Evolutionary conservation across 2,113 vertebrate genomes (phyloP), one percentile per base, ranked within the genome.

Genomic region (Varanus komodoensis): DNA sequence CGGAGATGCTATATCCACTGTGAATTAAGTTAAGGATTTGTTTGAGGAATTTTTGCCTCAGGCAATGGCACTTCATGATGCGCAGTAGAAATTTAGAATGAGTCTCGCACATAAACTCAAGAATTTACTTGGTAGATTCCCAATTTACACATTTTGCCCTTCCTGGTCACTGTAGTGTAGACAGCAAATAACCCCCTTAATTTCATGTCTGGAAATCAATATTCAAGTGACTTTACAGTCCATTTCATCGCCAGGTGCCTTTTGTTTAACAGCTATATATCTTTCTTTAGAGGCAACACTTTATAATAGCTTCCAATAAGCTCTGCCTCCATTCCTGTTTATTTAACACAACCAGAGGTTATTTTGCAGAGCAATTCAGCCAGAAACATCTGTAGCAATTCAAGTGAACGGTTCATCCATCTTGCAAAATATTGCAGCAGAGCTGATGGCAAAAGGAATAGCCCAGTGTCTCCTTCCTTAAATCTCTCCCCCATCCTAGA

Each of bases 151-250:
- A 78, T 84, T 89, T 78, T 78, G 48, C 74, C 89, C 75, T 78
- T 85, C 57, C 85, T 89, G 73, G 44, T 27, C 75, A 89, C 82
- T 85, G 73, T 79, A 78, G 74, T 79, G 82, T 79, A 78, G 88
- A 79, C 57, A 52, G 29, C 73, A 78, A 78, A 85, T 85, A 79
- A 52, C 21, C 23, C 52, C 57, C 84, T 78, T 89, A 84, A 89
- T 89, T 78, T 84, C 73, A 77, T 52, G 75, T 89, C 44, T 69
- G 48, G 74, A 84, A 89, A 85, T 89, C 82, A 85, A 79, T 85
- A 85, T 77, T 69, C 82, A 89, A 79, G 82, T 54, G 44, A n/a
- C 57, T 85, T 68, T 67, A 67, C 34, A 67, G 57, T 87, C 57
- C 86, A 87, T 79, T 87, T 79, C 83, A 89, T 44, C 84, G 25